These are phyloP conservation scores for Himantopus leucocephalus DNA, from an alignment of 2,113 vertebrate species.

Conservation along the genomic window DNA sequence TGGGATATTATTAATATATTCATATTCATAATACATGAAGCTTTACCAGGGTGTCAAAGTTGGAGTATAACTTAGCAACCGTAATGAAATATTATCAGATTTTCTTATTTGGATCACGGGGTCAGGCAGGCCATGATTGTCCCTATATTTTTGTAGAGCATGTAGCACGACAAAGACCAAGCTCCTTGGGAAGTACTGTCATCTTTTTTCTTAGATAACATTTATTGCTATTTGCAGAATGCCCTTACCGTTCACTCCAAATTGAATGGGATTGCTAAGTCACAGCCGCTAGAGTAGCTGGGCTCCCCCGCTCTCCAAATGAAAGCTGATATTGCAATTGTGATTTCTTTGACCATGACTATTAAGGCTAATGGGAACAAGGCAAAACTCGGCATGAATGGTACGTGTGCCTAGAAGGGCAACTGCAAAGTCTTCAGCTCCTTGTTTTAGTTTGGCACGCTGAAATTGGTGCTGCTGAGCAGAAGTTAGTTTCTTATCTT, in stretches of 20 bases:
- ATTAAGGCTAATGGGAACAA: neutral
- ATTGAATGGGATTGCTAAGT: neutral
- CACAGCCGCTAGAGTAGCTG: neutral
- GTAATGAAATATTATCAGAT: neutral
- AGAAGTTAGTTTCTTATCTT: neutral
- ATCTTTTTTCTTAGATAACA: neutral
- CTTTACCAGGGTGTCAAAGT: neutral
- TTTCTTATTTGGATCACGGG: neutral
- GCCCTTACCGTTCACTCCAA: neutral
- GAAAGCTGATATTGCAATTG: neutral
- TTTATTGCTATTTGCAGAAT: neutral
- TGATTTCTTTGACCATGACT: neutral
- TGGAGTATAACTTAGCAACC: neutral
- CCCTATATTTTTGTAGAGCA: neutral
- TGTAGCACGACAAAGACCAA: neutral
- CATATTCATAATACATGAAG: neutral
- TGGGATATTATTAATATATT: neutral
- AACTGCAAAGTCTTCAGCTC: neutral
- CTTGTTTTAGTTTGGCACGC: neutral
- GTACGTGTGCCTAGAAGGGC: neutral
- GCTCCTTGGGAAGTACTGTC: neutral
- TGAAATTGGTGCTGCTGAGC: neutral
- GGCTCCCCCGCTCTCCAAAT: neutral
- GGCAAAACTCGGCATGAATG: neutral
- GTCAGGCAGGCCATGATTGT: neutral